A percentile compares a stretch with the other conserved stretches of the same genome.
Conservation (phyloP, 2,113 vertebrate species). For the Athene cunicularia region DNA sequence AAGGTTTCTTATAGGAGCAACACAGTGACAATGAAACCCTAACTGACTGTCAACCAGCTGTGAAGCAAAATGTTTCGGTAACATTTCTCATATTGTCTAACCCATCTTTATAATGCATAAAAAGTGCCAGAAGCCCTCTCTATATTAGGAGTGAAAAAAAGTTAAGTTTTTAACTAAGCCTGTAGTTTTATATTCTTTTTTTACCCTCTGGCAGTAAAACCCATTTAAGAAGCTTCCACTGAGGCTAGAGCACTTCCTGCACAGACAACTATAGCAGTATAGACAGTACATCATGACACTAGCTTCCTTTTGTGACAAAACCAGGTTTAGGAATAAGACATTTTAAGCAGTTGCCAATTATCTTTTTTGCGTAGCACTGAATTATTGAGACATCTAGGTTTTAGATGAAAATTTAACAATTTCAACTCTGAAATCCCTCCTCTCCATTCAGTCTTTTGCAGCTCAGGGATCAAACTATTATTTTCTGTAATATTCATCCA, state of each 20-base stretch:
- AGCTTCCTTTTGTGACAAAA: background rate
- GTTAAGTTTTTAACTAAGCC: background rate
- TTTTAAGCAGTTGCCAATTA: background rate
- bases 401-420: background rate
- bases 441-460: background rate
- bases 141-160: background rate
- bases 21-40: background rate
- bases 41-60: rapidly evolving
- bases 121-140: background rate
- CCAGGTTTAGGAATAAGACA: background rate
- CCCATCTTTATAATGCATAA: background rate
- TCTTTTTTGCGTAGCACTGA: background rate
- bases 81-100: background rate
- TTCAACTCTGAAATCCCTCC: background rate
- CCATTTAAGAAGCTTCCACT: background rate
- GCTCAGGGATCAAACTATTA: background rate
- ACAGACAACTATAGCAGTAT: background rate
- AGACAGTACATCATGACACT: background rate
- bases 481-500: background rate
- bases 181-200: background rate
- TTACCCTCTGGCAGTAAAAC: background rate
- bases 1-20: background rate
- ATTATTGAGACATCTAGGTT: background rate
- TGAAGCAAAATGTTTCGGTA: background rate
- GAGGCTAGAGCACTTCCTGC: background rate